These are phyloP conservation scores for Mormyrops boulengeri DNA, from an alignment of 2,797 vertebrate species.

Conservation along the genomic window DNA sequence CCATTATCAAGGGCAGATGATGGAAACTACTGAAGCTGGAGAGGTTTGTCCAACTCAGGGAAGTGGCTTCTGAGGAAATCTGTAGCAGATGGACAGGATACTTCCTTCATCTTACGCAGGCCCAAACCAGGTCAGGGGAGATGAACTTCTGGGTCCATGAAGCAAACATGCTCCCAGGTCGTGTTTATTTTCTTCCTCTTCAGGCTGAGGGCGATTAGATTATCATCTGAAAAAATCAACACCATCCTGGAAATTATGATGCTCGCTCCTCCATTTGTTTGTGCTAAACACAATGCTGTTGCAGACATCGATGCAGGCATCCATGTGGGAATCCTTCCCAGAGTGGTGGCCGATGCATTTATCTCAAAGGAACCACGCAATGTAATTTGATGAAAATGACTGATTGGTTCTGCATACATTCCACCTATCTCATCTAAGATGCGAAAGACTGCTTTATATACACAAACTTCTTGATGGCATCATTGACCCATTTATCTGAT, in stretches of 20 bases:
- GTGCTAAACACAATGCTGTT: neutral
- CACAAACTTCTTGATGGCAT: slow-evolving; percentile 14
- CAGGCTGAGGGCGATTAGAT: neutral
- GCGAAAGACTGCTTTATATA: slow-evolving; percentile 14
- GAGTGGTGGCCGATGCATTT: neutral
- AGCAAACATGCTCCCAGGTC: neutral
- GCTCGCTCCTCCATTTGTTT: neutral
- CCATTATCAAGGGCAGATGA: neutral
- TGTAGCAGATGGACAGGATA: neutral
- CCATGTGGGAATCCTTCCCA: neutral
- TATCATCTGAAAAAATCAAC: neutral
- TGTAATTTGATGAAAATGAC: slow-evolving; percentile 28
- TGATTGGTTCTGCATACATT: neutral
- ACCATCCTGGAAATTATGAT: neutral
- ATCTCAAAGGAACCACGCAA: slow-evolving; percentile 21
- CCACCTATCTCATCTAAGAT: slow-evolving; percentile 13
- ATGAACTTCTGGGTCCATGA: neutral
- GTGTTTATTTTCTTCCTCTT: neutral
- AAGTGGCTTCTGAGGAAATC: neutral
- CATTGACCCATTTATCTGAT: slow-evolving; percentile 11
- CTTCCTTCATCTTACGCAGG: neutral
- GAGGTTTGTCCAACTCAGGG: slow-evolving; percentile 1
- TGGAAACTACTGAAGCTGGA: neutral
- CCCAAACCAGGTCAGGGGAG: neutral
- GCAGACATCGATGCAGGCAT: neutral